Evolutionary conservation across 2,888 invertebrate genomes (phyloP).

Genomic region (Perdita meconis): DNA sequence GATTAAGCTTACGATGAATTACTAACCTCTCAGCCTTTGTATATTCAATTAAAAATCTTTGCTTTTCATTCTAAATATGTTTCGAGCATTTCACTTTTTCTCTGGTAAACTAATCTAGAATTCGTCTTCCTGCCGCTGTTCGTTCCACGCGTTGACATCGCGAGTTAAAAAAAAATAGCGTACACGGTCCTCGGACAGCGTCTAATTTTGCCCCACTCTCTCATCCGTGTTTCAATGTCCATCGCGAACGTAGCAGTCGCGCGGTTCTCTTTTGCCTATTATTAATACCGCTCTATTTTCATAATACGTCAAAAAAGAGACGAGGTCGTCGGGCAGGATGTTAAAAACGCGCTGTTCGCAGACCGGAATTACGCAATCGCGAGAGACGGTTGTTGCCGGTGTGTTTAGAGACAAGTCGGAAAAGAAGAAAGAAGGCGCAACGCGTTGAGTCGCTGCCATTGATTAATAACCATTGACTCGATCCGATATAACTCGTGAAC

Average conservation of each 20-base stretch:
- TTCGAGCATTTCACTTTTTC: too few species aligned
- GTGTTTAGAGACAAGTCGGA: not conserved
- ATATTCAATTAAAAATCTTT: too few species aligned
- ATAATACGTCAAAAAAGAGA: slow-evolving; percentile 58
- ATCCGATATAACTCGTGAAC: slow-evolving; percentile 7
- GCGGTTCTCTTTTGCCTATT: slow-evolving; percentile 23
- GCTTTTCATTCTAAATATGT: too few species aligned
- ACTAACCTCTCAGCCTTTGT: too few species aligned
- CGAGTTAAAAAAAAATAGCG: not conserved
- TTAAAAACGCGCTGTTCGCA: not conserved
- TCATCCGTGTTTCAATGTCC: not conserved
- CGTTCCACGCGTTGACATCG: not conserved
- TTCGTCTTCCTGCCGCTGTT: too few species aligned
- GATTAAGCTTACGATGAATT: too few species aligned
- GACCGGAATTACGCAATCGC: slow-evolving; percentile 29
- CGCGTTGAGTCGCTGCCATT: slow-evolving; percentile 35
- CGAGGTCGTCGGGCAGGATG: slow-evolving; percentile 21
- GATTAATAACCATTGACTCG: slow-evolving; percentile 35
- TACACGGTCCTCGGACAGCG: not conserved
- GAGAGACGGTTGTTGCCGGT: not conserved
- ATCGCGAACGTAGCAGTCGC: not conserved
- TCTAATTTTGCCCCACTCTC: slow-evolving; percentile 33
- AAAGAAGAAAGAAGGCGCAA: slow-evolving; percentile 24
- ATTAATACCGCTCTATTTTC: slow-evolving; percentile 65
- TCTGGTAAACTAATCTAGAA: too few species aligned